Base-by-base conservation (phyloP, 2,888 invertebrate species). In the Molanna angustata region DNA sequence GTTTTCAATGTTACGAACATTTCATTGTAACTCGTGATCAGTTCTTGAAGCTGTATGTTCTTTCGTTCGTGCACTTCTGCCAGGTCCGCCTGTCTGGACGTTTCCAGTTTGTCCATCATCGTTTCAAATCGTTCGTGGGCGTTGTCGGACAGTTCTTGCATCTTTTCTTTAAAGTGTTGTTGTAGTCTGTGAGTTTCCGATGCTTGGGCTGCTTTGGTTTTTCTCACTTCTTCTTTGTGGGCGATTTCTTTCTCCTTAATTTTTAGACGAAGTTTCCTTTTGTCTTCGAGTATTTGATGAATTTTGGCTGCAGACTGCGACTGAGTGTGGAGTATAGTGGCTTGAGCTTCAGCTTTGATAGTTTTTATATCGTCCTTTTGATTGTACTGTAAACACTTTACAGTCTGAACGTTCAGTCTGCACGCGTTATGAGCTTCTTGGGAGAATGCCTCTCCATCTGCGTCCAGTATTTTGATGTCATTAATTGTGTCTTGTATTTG, bases 341-440 rank as follows among this genome's bases (percentile, higher is more conserved):
- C 86, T 74, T 90, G 79, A 21, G 86, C 85, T 65, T 94, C 91
- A 9, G 92, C 91, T 65, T 91, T 86, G 47, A 88, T 77, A 65
- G 93, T 90, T 0, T 92, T 86, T 50, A 91, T 79, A 65, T 88
- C 85, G 52, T 86, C 86, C 66, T 92, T 89, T 65, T 94, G 94
- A 66, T 95, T 94, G 70, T 91, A 94, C 69, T 93, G 86, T 37
- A 95, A 74, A 73, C 94, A 92, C 66, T 95, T 95, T 54, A 94
- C 90, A 76, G 90, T 90, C 66, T 76, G 92, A 9, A 6, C 22
- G 20, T 21, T 94, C 66, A 95, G 94, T 65, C 91, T 90, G 64
- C 90, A 90, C 48, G 90, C 85, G 74, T 91, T 90, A 22, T 94
- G 77, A 64, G 94, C 88, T 27, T 85, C 83, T 66, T 94, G n/a